Base-by-base conservation (phyloP, 2,888 invertebrate species). In the Platynereis dumerilii region DNA sequence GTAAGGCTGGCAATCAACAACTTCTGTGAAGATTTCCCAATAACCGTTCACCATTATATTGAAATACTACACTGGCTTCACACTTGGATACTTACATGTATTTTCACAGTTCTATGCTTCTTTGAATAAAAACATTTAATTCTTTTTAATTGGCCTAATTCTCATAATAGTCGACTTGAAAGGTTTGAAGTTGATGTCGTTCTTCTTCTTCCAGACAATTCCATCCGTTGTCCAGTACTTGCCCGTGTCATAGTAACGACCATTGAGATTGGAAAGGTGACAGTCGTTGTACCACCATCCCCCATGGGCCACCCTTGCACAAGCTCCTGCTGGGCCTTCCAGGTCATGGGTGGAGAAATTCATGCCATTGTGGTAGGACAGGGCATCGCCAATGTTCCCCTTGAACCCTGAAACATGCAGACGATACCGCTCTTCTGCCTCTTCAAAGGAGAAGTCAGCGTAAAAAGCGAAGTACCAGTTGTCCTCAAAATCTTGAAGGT, bases 231-330 rank as follows among this genome's bases (percentile, higher is more conserved):
- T 58, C 42, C 20, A 28, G 42, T 64, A 64, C 7, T 58, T 1
- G 1, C 64, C 64, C 1, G 22, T 24, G n/a, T n/a, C 20, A 28
- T 64, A 64, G 27, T 64, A 64, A 2, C 42, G 29, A 7, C 64
- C 64, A 26, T 58, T 58, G 27, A 64, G 54, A 39, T 64, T 64
- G 26, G 44, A 29, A 26, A 52, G 58, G 54, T 58, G 53, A 34
- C 66, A 66, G 55, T 63, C 63, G 12, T 42, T 56, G 54, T 66
- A 66, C 66, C 66, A 66, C 62, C 62, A 66, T 1, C 58, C 66
- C 2, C 66, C 66, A 22, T 66, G 63, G 28, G 58, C 62, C 62
- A 58, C 62, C 22, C 52, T 58, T 20, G 66, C 66, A 28, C 66
- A 66, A 5, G 63, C 53, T 17, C 66, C 64, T 17, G 60, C 56